Evolutionary conservation across 2,797 vertebrate species (phyloP).

Genomic region (Pristis pectinata): DNA sequence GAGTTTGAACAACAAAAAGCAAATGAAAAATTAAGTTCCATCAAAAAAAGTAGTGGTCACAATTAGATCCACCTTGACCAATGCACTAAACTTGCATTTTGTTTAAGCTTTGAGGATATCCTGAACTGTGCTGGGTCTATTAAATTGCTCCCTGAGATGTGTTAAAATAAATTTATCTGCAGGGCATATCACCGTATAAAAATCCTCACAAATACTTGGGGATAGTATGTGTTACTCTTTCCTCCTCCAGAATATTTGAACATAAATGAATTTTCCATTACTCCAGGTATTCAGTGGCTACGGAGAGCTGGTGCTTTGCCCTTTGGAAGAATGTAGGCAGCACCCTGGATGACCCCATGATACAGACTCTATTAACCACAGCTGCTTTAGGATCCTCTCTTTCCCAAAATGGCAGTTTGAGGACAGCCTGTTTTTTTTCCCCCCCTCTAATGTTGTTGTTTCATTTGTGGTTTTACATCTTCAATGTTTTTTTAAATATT

Average conservation of each 20-base stretch:
- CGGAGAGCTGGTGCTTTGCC: background rate
- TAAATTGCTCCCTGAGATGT: background rate
- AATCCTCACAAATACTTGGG: background rate
- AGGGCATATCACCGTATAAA: background rate
- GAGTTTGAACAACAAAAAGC: background rate
- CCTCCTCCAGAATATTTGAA: background rate
- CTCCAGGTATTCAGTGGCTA: background rate
- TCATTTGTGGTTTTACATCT: constrained; percentile 31
- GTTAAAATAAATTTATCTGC: background rate
- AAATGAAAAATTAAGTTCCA: background rate
- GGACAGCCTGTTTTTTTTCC: background rate
- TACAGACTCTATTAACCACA: background rate
- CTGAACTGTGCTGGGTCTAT: background rate
- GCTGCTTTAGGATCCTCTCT: background rate
- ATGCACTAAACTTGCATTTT: background rate
- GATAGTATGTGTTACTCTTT: background rate
- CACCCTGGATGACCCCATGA: background rate
- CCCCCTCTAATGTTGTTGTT: background rate
- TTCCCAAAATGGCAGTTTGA: constrained; percentile 28
- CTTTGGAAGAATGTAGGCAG: background rate
- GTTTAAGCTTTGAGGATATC: background rate
- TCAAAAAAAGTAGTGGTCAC: background rate
- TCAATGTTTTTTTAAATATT: background rate
- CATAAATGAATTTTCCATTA: background rate
- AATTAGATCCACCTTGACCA: background rate